A percentile compares a stretch with the other conserved stretches of the same genome.
phyloP scores from a whole-genome alignment of 2,113 vertebrate genomes.

The Aegotheles bennettii region DNA sequence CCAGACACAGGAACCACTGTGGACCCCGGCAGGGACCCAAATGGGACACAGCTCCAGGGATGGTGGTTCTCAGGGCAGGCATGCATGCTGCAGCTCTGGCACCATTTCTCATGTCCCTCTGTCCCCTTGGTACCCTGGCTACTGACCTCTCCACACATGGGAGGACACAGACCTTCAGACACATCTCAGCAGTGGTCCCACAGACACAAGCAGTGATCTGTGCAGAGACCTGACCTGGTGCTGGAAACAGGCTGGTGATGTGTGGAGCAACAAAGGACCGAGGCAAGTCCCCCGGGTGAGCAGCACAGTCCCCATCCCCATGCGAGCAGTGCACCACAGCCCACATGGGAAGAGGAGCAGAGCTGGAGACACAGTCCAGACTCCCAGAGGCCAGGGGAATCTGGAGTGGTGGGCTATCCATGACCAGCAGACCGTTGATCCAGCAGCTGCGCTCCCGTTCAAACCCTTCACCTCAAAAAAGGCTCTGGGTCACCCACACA shows the following conservation, averaged over 20 bases:
- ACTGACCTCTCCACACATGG: not conserved
- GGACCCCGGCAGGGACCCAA: not conserved
- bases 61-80: not conserved
- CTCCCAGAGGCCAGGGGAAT: not conserved
- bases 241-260: not conserved
- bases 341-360: fast-evolving
- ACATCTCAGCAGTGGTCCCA: not conserved
- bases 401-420: fast-evolving
- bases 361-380: not conserved
- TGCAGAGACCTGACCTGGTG: fast-evolving
- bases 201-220: fast-evolving
- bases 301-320: not conserved
- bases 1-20: fast-evolving
- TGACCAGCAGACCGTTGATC: fast-evolving
- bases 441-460: not conserved
- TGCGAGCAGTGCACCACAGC: not conserved
- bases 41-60: not conserved
- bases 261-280: not conserved
- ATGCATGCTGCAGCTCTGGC: fast-evolving
- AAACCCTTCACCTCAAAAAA: not conserved
- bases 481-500: not conserved
- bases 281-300: not conserved
- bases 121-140: too few species aligned
- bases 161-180: not conserved
- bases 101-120: fast-evolving